Evolutionary conservation across 2,888 invertebrate species (phyloP).

Genomic region (Hydrotaea diabolus): DNA sequence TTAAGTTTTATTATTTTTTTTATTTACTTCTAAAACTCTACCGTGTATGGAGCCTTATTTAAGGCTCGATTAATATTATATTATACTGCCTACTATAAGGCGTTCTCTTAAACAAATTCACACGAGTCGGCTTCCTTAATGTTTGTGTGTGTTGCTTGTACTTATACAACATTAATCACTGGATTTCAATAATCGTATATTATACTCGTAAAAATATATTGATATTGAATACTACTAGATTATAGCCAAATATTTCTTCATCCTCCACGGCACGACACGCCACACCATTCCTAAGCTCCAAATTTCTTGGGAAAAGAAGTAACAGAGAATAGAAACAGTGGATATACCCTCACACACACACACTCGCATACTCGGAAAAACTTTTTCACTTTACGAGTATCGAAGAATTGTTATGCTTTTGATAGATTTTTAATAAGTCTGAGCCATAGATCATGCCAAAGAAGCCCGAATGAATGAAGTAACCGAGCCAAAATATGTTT

Average conservation of each 20-base stretch:
- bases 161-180: slow-evolving; percentile 13
- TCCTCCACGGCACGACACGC: not conserved
- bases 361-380: slow-evolving; percentile 35
- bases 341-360: slow-evolving; percentile 3
- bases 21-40: too few species aligned
- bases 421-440: slow-evolving; percentile 67
- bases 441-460: slow-evolving; percentile 63
- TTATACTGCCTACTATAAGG: too few species aligned
- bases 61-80: too few species aligned
- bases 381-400: slow-evolving; percentile 48
- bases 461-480: not conserved
- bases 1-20: too few species aligned
- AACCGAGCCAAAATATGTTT: not conserved
- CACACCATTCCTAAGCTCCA: not conserved
- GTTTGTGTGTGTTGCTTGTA: too few species aligned
- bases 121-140: too few species aligned
- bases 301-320: not conserved
- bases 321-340: not conserved
- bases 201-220: too few species aligned
- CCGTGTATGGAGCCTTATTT: too few species aligned
- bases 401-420: slow-evolving; percentile 37
- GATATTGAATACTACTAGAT: not conserved
- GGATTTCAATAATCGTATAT: slow-evolving; percentile 31
- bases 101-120: too few species aligned
- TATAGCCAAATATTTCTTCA: not conserved